A percentile compares a stretch with the other conserved stretches of the same genome.
phyloP scores from a whole-genome alignment of 2,888 invertebrate species.

The Himalopsyche anomala region DNA sequence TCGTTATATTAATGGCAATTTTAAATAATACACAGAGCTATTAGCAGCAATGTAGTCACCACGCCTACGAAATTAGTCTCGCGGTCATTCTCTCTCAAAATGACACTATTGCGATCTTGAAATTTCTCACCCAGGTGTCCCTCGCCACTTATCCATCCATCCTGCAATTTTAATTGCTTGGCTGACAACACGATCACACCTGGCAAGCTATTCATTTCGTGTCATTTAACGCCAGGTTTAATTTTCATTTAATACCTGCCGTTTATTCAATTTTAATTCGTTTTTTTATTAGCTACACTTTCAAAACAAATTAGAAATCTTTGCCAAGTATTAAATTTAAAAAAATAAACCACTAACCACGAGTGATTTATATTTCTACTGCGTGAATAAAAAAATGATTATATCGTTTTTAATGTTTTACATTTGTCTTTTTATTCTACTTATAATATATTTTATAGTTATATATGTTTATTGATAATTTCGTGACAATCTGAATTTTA shows the following conservation, averaged over 20 bases:
- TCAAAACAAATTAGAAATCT: neutral
- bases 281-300: neutral
- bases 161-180: slow-evolving; percentile 46
- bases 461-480: too few species aligned
- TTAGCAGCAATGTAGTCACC: too few species aligned
- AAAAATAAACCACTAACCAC: neutral
- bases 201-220: neutral
- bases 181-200: slow-evolving; percentile 40
- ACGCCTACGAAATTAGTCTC: neutral
- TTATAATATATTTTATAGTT: too few species aligned
- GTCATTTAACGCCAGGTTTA: slow-evolving; percentile 2
- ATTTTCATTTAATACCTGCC: neutral
- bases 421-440: neutral
- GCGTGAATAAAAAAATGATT: neutral
- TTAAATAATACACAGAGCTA: too few species aligned
- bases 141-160: slow-evolving; percentile 22
- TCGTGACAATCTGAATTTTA: too few species aligned
- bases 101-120: neutral
- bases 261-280: neutral
- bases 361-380: slow-evolving; percentile 2
- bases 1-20: too few species aligned
- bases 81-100: neutral
- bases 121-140: slow-evolving; percentile 5
- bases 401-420: neutral
- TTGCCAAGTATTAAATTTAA: neutral